Conservation (phyloP, 2,797 vertebrate genomes). For the Sebastes oblongus region DNA sequence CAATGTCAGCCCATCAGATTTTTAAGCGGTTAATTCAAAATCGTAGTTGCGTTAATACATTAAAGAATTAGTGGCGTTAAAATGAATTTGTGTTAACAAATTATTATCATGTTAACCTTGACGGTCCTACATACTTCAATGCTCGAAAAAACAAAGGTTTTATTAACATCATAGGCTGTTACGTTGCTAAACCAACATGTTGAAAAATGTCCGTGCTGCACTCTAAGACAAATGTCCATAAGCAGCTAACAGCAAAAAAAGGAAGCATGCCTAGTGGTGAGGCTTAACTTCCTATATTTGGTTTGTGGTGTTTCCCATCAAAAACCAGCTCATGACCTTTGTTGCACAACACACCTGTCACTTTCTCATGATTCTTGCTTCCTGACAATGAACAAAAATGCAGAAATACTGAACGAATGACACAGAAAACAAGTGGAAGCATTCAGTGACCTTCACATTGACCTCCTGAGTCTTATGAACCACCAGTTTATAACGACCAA, state of each 20-base stretch:
- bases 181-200: background rate
- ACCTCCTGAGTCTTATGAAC: background rate
- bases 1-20: no score
- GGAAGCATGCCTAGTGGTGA: background rate
- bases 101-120: no score
- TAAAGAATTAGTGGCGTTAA: no score
- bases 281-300: background rate
- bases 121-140: background rate
- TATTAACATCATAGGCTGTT: background rate
- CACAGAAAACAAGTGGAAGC: background rate
- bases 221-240: background rate
- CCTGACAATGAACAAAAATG: conserved; percentile 2
- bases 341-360: background rate
- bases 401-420: background rate
- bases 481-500: background rate
- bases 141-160: background rate
- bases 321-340: background rate
- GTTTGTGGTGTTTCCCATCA: conserved; percentile 9
- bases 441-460: background rate
- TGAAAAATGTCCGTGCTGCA: background rate
- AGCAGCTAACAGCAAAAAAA: background rate
- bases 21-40: no score
- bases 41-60: no score
- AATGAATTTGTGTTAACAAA: no score
- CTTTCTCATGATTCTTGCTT: background rate